Evolutionary conservation across 2,113 vertebrate species (phyloP), one percentile per base, ranked within the genome.

Genomic region (Apodemus sylvaticus): DNA sequence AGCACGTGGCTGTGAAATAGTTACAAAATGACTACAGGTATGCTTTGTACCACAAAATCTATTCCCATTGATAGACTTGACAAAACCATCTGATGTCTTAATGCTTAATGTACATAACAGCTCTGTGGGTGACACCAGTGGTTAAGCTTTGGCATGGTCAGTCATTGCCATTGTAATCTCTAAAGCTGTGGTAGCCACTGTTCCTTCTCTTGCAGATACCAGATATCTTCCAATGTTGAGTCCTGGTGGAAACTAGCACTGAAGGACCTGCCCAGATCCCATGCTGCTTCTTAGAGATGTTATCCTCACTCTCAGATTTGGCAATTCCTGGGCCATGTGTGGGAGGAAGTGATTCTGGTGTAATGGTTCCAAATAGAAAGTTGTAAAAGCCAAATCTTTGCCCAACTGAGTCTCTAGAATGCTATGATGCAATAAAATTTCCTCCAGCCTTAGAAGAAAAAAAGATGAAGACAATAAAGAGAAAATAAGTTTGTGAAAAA

Each of bases 361-460:
- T 99, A 91, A 99, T 97, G 39, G 99, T 99, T 98, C 99, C 99
- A 98, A 99, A 98, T 62, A 99, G 99, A 94, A 99, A 98, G 81
- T 99, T 99, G 99, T 99, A 99, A 96, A 99, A 99, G 87, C 99
- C 99, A 93, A 99, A 99, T 97, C 99, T 99, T 97, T 99, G 99
- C 99, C 99, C 99, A 99, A 90, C 98, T 99, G 81, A 99, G 99
- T 99, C 99, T 99, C 98, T 99, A 99, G 97, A 99, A 99, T 82
- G 99, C 99, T 98, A 99, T 99, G 98, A 99, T 99, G 98, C 99
- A 99, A 98, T 99, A 93, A 99, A 98, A 98, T 99, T 99, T 91
- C 99, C 99, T 55, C 99, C 99, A 94, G 99, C 98, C 99, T 99
- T 94, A 90, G 48, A 79, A 91, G 17, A 96, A 64, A 92, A 94